phyloP scores from a whole-genome alignment of 2,888 invertebrate genomes.

The Lasioglossum calceatum region DNA sequence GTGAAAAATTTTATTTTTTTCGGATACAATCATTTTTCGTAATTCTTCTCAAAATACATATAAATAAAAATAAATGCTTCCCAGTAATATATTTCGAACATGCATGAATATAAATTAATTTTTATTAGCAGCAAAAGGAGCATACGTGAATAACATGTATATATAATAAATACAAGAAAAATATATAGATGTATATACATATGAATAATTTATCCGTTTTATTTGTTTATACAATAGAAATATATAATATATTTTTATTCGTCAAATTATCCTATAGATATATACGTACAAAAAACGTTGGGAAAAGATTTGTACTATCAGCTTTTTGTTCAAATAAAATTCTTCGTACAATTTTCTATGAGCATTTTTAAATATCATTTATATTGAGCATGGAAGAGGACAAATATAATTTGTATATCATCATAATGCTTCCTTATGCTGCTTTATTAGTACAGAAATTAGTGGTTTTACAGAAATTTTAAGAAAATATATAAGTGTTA shows the following conservation, averaged over 20 bases:
- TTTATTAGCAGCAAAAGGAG: slow-evolving; percentile 59
- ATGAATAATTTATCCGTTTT: slow-evolving; percentile 1
- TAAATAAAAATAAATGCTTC: slow-evolving; percentile 81
- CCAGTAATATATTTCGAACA: slow-evolving; percentile 76
- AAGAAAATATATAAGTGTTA: slow-evolving; percentile 78
- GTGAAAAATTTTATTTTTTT: slow-evolving; percentile 23
- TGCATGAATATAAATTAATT: slow-evolving; percentile 64
- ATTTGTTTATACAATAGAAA: slow-evolving; percentile 6
- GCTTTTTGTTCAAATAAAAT: neutral
- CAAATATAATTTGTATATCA: slow-evolving; percentile 36
- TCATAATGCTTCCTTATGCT: slow-evolving; percentile 59
- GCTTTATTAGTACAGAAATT: slow-evolving; percentile 62
- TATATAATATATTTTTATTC: slow-evolving; percentile 8
- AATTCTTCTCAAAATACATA: slow-evolving; percentile 78
- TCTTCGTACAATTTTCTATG: neutral
- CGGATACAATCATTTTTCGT: slow-evolving; percentile 78
- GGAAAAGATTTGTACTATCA: slow-evolving; percentile 16
- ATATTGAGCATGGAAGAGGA: slow-evolving; percentile 22
- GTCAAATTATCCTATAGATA: neutral
- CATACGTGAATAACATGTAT: slow-evolving; percentile 30
- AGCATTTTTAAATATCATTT: slow-evolving; percentile 7
- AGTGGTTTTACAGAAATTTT: slow-evolving; percentile 63
- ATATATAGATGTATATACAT: neutral
- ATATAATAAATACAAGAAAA: slow-evolving; percentile 20
- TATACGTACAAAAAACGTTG: slow-evolving; percentile 4